phyloP scores from a whole-genome alignment of 2,888 invertebrate species.

The Nomada flava region DNA sequence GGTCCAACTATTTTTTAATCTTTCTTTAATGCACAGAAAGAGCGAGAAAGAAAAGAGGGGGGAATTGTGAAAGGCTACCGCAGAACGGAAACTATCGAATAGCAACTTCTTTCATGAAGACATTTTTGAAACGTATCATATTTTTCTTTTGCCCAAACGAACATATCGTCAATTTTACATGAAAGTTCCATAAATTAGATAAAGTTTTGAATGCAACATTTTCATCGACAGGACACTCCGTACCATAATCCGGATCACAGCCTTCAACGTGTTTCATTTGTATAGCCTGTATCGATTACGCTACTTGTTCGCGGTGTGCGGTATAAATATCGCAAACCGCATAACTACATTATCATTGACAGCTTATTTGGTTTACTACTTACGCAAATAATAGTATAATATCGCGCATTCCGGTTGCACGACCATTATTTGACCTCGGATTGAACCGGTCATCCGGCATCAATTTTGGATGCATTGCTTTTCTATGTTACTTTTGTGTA shows the following conservation, averaged over 20 bases:
- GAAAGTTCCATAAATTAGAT: too few relatives aligned
- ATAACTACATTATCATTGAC: constrained; percentile 52
- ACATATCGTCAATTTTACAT: too few relatives aligned
- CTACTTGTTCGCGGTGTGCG: constrained; percentile 42
- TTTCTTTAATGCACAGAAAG: too few relatives aligned
- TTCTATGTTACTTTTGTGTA: background rate
- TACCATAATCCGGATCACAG: background rate
- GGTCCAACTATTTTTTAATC: too few relatives aligned
- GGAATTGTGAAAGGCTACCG: too few relatives aligned
- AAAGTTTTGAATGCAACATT: too few relatives aligned
- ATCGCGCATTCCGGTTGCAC: constrained; percentile 35
- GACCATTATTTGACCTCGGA: constrained; percentile 52
- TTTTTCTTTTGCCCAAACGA: too few relatives aligned
- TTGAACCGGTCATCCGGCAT: constrained; percentile 33
- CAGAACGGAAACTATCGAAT: too few relatives aligned
- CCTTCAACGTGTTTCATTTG: constrained; percentile 13
- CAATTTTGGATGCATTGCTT: constrained; percentile 37
- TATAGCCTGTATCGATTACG: constrained; percentile 35
- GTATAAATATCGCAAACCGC: constrained; percentile 49
- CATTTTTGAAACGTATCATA: too few relatives aligned
- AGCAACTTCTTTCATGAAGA: too few relatives aligned
- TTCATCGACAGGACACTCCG: background rate
- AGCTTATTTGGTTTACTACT: constrained; percentile 57
- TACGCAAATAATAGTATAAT: constrained; percentile 58
- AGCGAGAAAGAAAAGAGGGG: too few relatives aligned